These are phyloP conservation scores for Pelodytes ibericus DNA, from an alignment of 2,797 vertebrate genomes.

Conservation along the genomic window DNA sequence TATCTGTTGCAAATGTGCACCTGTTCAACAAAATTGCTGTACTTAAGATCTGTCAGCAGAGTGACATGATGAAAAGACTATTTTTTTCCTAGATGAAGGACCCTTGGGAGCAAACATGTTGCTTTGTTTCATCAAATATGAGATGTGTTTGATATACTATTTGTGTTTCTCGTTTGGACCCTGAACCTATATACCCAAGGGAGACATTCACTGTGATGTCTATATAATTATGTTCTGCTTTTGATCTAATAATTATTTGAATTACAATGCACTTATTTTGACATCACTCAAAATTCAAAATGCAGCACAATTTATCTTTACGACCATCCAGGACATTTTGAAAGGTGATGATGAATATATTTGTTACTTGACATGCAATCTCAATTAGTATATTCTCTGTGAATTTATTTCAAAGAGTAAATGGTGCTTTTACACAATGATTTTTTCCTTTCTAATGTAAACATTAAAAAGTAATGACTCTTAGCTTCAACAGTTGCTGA, in stretches of 20 bases:
- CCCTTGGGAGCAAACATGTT: background rate
- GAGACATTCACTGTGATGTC: background rate
- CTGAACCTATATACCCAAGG: background rate
- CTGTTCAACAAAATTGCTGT: background rate
- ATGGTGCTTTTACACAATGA: background rate
- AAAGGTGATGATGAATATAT: background rate
- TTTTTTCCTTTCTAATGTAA: too few species aligned
- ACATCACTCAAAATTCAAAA: background rate
- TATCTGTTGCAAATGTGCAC: background rate
- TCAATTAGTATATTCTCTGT: background rate
- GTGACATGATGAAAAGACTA: background rate
- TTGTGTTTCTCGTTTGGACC: background rate
- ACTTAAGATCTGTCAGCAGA: background rate
- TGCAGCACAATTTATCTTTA: background rate
- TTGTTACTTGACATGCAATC: background rate
- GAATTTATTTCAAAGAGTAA: background rate
- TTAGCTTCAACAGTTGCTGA: too few species aligned
- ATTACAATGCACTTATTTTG: background rate
- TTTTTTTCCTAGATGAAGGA: background rate
- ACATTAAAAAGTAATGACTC: too few species aligned
- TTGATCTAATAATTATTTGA: background rate
- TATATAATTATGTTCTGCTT: background rate
- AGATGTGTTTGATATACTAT: background rate
- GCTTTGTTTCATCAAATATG: background rate
- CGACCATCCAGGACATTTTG: background rate